phyloP scores from a whole-genome alignment of 2,888 invertebrate species.

The Monoplex corrugatus region DNA sequence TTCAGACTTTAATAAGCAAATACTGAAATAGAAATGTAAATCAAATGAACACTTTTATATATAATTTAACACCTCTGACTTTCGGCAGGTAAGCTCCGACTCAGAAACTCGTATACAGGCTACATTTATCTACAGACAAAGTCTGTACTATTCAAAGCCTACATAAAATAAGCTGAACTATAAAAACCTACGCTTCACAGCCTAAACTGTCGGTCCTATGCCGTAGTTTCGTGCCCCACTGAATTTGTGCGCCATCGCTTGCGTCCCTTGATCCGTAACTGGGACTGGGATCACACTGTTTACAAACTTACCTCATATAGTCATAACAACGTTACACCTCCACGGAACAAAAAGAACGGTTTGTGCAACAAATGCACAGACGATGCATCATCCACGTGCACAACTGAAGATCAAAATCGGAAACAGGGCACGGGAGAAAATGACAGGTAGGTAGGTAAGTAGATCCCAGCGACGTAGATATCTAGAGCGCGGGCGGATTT shows the following conservation, averaged over 20 bases:
- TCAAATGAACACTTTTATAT: no score
- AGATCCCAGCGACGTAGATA: no score
- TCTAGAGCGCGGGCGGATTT: no score
- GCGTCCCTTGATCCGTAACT: constrained; percentile 24
- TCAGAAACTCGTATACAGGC: not conserved
- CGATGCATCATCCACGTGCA: not conserved
- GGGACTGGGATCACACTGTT: not conserved
- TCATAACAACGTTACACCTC: not conserved
- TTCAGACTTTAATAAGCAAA: no score
- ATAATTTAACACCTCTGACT: not conserved
- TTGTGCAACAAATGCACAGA: not conserved
- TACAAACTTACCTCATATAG: constrained; percentile 9
- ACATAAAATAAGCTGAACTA: not conserved
- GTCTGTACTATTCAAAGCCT: not conserved
- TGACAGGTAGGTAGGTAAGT: not conserved
- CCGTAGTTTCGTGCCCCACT: not conserved
- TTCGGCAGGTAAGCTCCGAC: not conserved
- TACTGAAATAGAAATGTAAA: no score
- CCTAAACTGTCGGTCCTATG: not conserved
- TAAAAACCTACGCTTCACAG: not conserved
- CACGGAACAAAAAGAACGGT: not conserved
- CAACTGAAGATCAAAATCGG: not conserved
- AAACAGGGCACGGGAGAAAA: not conserved
- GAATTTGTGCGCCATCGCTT: not conserved
- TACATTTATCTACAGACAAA: not conserved